Conservation (phyloP, 2,113 vertebrate genomes). For the Eira barbara region DNA sequence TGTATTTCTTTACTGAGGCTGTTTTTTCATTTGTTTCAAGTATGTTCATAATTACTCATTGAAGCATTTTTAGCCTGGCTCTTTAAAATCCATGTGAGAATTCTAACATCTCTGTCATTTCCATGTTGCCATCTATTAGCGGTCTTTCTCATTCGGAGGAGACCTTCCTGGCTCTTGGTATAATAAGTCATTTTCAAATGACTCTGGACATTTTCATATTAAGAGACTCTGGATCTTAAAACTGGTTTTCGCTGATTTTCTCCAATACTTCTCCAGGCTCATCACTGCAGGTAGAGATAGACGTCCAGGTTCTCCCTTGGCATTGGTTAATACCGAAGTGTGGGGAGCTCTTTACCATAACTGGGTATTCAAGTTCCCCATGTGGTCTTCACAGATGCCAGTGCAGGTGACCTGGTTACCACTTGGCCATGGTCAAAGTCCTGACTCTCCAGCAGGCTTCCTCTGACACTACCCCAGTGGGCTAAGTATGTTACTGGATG, state of each 20-base stretch:
- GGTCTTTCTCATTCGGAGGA: neutral
- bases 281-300: neutral
- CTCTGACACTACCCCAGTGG: neutral
- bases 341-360: neutral
- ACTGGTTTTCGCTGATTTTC: neutral
- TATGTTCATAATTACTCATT: neutral
- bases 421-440: neutral
- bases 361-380: neutral
- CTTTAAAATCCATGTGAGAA: neutral
- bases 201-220: neutral
- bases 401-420: neutral
- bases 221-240: neutral
- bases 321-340: neutral
- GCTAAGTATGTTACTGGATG: neutral
- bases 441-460: neutral
- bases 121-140: neutral
- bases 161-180: neutral
- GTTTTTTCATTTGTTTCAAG: neutral
- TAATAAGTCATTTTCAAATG: neutral
- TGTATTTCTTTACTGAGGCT: neutral
- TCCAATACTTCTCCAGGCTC: neutral
- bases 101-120: neutral
- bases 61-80: neutral
- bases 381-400: neutral
- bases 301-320: neutral